A percentile compares a stretch with the other conserved stretches of the same genome.
Evolutionary conservation across 1,140 invertebrate species (phyloP).

Genomic region (Ptiloglossa arizonensis): DNA sequence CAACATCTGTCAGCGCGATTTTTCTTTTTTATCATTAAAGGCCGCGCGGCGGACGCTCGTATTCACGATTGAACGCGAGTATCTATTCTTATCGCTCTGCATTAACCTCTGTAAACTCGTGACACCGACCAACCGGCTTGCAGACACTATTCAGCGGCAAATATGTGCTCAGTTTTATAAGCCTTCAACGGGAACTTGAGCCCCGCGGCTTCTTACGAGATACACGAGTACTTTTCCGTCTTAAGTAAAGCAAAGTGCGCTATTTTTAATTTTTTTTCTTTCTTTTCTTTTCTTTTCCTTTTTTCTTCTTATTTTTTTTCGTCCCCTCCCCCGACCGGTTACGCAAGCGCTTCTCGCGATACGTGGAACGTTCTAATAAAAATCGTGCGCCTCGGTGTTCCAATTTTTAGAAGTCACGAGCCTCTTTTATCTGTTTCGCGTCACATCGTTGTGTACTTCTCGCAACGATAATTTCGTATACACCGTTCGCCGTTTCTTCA

Average conservation of each 20-base stretch:
- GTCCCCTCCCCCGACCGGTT: too few relatives aligned
- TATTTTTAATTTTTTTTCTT: neutral
- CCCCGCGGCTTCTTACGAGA: neutral
- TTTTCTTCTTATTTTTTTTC: too few relatives aligned
- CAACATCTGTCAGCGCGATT: constrained; percentile 27
- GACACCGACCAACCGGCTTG: too few relatives aligned
- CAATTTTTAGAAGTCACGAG: too few relatives aligned
- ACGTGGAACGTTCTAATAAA: neutral
- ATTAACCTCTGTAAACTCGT: constrained; percentile 9
- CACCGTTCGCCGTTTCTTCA: too few relatives aligned
- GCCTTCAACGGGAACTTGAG: neutral
- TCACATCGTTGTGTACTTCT: too few relatives aligned
- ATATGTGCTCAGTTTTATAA: constrained; percentile 19
- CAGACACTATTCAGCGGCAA: neutral
- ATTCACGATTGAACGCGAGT: neutral
- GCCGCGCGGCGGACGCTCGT: too few relatives aligned
- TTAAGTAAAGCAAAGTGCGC: neutral
- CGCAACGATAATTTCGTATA: too few relatives aligned
- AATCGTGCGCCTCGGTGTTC: neutral
- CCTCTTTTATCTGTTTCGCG: too few relatives aligned
- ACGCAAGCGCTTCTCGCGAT: neutral
- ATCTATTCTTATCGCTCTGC: neutral
- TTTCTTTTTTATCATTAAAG: neutral
- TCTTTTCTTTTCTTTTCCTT: too few relatives aligned
- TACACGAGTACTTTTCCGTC: neutral